These are phyloP conservation scores for Smutsia gigantea DNA, from an alignment of 2,797 vertebrate genomes.

Conservation along the genomic window DNA sequence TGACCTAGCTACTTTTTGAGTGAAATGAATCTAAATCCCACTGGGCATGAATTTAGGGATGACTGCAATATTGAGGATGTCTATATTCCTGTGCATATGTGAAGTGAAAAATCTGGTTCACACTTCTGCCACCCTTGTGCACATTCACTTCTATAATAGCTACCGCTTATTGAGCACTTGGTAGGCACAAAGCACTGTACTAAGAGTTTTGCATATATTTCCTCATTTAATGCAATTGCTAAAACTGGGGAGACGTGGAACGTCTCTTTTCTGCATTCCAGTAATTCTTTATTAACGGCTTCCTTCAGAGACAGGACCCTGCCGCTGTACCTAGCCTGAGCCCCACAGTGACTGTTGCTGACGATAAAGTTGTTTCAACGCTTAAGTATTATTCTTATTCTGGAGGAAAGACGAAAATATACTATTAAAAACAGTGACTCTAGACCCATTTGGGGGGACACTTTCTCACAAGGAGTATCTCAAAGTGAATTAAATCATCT, in stretches of 20 bases:
- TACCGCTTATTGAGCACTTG: conserved; percentile 13
- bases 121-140: not conserved
- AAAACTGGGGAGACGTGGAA: not conserved
- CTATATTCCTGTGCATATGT: not conserved
- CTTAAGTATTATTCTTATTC: not conserved
- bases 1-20: not conserved
- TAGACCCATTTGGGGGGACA: not conserved
- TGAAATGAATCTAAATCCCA: not conserved
- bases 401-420: not conserved
- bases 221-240: conserved; percentile 33
- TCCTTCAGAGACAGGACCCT: not conserved
- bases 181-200: not conserved
- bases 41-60: not conserved
- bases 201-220: not conserved
- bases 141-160: not conserved
- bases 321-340: not conserved
- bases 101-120: not conserved
- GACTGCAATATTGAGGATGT: not conserved
- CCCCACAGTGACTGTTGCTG: not conserved
- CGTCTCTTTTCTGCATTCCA: not conserved
- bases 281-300: conserved; percentile 7
- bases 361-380: not conserved
- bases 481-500: conserved; percentile 36
- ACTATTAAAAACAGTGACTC: not conserved
- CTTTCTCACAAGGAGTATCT: not conserved